Evolutionary conservation across 1,140 invertebrate genomes (phyloP).

Genomic region (Lethocerus indicus): DNA sequence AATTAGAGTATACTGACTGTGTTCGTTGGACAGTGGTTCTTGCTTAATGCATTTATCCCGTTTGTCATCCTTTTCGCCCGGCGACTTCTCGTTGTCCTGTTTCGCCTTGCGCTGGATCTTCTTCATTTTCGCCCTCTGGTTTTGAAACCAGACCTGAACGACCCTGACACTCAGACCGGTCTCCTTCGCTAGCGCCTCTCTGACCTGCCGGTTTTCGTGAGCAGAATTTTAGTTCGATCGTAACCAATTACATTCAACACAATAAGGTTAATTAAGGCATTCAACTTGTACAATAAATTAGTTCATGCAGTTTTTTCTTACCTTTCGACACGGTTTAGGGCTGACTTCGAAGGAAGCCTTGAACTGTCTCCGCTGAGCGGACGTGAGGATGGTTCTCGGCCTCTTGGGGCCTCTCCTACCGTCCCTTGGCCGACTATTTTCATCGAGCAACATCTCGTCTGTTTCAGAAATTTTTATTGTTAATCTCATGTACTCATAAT

Average conservation of each 20-base stretch:
- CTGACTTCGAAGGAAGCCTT: constrained; percentile 97
- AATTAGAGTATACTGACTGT: constrained; percentile 26
- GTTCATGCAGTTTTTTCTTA: too few species aligned
- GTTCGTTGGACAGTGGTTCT: constrained; percentile 38
- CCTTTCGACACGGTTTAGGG: constrained; percentile 94
- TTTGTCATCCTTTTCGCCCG: constrained; percentile 42
- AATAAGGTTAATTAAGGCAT: too few species aligned
- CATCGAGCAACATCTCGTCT: constrained; percentile 59
- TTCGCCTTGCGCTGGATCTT: constrained; percentile 84
- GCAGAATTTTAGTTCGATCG: too few species aligned
- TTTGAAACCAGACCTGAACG: constrained; percentile 99
- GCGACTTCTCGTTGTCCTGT: constrained; percentile 43
- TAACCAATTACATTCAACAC: too few species aligned
- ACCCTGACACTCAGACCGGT: constrained; percentile 92
- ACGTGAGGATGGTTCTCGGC: constrained; percentile 91
- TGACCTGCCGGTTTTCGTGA: constrained; percentile 39
- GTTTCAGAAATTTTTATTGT: constrained; percentile 10
- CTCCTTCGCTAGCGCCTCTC: constrained; percentile 90
- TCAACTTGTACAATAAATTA: too few species aligned
- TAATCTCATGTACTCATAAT: too few species aligned
- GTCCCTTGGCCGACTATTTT: constrained; percentile 58
- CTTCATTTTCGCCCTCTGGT: constrained; percentile 92
- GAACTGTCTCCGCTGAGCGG: constrained; percentile 89
- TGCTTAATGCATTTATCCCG: constrained; percentile 48
- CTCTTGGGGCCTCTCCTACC: constrained; percentile 83